Base-by-base conservation (phyloP, 2,888 invertebrate species). In the Bedellia somnulentella region DNA sequence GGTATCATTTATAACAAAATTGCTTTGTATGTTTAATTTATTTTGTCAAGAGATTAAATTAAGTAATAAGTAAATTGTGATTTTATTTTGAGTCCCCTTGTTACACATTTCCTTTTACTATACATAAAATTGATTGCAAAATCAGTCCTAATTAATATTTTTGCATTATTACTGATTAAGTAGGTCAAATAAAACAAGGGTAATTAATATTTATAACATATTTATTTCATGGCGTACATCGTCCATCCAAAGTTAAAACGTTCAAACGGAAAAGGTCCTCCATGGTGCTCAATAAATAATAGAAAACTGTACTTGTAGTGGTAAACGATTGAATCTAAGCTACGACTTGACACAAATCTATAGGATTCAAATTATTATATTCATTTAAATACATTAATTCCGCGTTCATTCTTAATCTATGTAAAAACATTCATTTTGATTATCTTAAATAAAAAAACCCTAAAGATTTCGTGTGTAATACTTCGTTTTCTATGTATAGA, bases 241-340 rank as follows among this genome's bases (percentile, higher is more conserved):
- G 73, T 77, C 76, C 77, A 76, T 67, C 63, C 50, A 57, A 75
- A 62, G 40, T 29, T 26, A 36, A 31, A 18, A 26, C n/a, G 40
- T 61, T 76, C 70, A 60, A 64, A 75, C 75, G 77, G 61, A 77
- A 71, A 76, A 77, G 75, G 71, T 47, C 44, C 37, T 50, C 70
- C 77, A 77, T 76, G 46, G 30, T 33, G 39, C 47, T 49, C 47
- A 71, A 73, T 70, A 70, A 73, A 70, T 73, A 66, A 42, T 45
- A 45, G 52, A 40, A 6, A 37, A 46, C 49, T 41, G 41, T 45
- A 43, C 43, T 41, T 47, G 42, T 42, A 43, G 39, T 49, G 50
- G 56, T 57, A 48, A 55, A 54, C 48, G 48, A 51, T 15, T 24
- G 17, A 49, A 44, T 18, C 9, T 18, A 6, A 18, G 5, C 9